Conservation (phyloP, 2,888 invertebrate species). For the Molorchus minor region DNA sequence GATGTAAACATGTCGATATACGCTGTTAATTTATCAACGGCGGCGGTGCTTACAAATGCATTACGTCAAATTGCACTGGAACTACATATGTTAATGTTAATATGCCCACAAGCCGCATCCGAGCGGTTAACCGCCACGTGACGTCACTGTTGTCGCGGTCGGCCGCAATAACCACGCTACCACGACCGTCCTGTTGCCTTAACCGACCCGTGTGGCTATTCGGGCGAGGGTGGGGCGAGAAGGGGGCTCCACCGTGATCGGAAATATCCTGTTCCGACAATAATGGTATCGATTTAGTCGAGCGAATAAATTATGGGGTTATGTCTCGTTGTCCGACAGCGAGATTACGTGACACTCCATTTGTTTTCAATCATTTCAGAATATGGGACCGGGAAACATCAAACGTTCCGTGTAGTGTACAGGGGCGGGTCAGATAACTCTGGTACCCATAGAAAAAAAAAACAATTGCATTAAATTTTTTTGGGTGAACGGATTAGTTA, state of each 20-base stretch:
- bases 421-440: too few species aligned
- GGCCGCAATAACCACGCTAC: constrained; percentile 49
- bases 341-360: constrained; percentile 23
- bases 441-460: too few species aligned
- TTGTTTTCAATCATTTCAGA: constrained; percentile 23
- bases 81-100: constrained; percentile 58
- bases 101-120: constrained; percentile 53
- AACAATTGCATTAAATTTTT: too few species aligned
- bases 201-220: constrained; percentile 38
- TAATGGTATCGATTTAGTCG: constrained; percentile 37
- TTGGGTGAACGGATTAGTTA: too few species aligned
- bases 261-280: constrained; percentile 38
- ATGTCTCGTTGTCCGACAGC: constrained; percentile 5
- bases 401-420: too few species aligned
- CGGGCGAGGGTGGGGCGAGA: constrained; percentile 32
- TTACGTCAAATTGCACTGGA: constrained; percentile 52
- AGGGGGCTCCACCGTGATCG: constrained; percentile 12
- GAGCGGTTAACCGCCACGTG: constrained; percentile 53
- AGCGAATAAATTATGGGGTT: constrained; percentile 31
- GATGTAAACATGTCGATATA: constrained; percentile 28
- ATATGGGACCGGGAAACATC: too few species aligned
- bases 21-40: constrained; percentile 41
- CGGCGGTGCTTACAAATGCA: constrained; percentile 47
- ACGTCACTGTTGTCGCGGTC: constrained; percentile 56
- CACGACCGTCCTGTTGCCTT: constrained; percentile 40